Evolutionary conservation across 2,797 vertebrate genomes (phyloP), one percentile per base, ranked within the genome.

Genomic region (Sitta carolinensis): DNA sequence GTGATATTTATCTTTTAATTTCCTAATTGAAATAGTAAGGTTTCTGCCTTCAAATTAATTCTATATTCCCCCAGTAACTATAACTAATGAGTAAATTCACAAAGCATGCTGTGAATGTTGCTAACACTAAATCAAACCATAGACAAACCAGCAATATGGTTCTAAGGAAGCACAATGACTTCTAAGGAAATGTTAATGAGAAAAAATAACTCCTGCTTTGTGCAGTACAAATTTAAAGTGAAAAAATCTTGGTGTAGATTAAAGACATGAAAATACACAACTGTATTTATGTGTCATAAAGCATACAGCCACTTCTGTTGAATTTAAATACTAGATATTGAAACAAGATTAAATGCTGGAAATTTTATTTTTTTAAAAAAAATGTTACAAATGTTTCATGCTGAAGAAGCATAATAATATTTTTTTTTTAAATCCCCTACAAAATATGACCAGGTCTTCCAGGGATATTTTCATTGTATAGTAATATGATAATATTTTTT

Each of bases 1-100:
- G 7, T 75, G 58, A 69, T 75, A 57, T 27, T 61, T 64, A 63
- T 88, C 18, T n/a, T 36, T 59, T 79, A 9, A 59, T 88, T 87
- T 73, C 88, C 48, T 95, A 74, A 72, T 75, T 81, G 68, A 20
- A 82, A 4, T 30, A 54, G 6, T 55, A 70, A 23, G 13, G 5
- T 54, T 88, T 92, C 48, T 79, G 17, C 36, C 17, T 92, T 93
- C 81, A 92, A 83, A 94, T 89, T 52, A 36, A 30, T 59, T 36
- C 38, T 30, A 13, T 75, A 45, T 36, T 87, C 18, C 55, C 13
- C 73, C 43, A 52, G 40, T 90, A 89, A 57, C 29, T 73, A 47
- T 18, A 83, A 57, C 18, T 75, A 91, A 51, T 55, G 63, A 58
- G 5, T 69, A 40, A 34, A 15, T 50, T 63, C 42, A 48, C 23